Conservation (phyloP, 2,888 invertebrate genomes). For the Trichogramma dendrolimi region DNA sequence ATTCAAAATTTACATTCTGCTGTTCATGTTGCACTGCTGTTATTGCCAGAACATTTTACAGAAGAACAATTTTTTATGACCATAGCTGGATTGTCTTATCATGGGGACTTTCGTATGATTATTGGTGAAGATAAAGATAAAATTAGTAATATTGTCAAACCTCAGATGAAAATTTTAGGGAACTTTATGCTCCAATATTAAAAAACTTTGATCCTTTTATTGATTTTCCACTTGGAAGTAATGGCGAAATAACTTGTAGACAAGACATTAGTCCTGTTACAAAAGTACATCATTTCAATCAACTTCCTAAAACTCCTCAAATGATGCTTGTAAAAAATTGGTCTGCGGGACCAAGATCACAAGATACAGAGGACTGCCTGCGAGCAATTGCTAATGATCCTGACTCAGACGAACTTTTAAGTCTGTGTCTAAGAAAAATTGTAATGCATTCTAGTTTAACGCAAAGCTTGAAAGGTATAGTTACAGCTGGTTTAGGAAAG, state of each 20-base stretch:
- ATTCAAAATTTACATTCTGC: slow-evolving; percentile 79
- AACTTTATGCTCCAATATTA: slow-evolving; percentile 72
- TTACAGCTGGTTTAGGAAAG: slow-evolving; percentile 80
- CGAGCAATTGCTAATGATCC: slow-evolving; percentile 72
- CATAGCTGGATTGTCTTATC: slow-evolving; percentile 85
- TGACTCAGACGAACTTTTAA: slow-evolving; percentile 67
- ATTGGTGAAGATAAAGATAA: slow-evolving; percentile 97
- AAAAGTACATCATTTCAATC: slow-evolving; percentile 75
- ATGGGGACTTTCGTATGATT: slow-evolving; percentile 94
- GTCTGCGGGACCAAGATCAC: slow-evolving; percentile 61
- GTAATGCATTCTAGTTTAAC: slow-evolving; percentile 84
- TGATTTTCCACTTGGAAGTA: slow-evolving; percentile 52
- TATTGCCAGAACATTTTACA: slow-evolving; percentile 83
- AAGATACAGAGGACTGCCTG: slow-evolving; percentile 78
- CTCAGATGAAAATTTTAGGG: slow-evolving; percentile 75
- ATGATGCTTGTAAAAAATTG: slow-evolving; percentile 65
- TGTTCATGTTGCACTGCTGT: slow-evolving; percentile 78
- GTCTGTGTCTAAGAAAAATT: slow-evolving; percentile 65
- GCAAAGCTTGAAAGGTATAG: slow-evolving; percentile 86
- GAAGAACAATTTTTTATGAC: slow-evolving; percentile 81
- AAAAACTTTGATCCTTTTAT: slow-evolving; percentile 64
- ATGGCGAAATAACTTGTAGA: slow-evolving; percentile 56
- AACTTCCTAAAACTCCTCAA: slow-evolving; percentile 74
- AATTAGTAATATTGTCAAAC: slow-evolving; percentile 81
- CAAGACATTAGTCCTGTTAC: slow-evolving; percentile 72